phyloP scores from a whole-genome alignment of 2,113 vertebrate genomes.

The Xiphophorus maculatus region DNA sequence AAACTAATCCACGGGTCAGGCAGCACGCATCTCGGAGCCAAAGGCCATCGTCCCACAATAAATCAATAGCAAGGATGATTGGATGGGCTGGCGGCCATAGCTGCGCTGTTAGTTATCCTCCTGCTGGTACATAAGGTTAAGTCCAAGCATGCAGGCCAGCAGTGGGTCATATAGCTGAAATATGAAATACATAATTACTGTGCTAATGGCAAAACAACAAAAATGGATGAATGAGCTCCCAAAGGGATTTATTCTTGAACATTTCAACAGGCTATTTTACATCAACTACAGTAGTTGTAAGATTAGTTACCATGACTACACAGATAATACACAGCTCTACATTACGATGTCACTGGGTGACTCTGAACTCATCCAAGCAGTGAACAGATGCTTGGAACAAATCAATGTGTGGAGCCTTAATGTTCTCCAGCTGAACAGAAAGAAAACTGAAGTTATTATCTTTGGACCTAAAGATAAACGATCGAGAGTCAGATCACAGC shows the following conservation, averaged over 20 bases:
- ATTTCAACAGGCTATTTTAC: neutral
- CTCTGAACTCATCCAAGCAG: too few relatives aligned
- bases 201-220: slow-evolving; percentile 6
- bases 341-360: too few relatives aligned
- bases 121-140: slow-evolving; percentile 40
- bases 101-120: slow-evolving; percentile 61
- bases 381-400: too few relatives aligned
- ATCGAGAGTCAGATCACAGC: too few relatives aligned
- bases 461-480: too few relatives aligned
- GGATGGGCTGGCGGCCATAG: slow-evolving; percentile 56
- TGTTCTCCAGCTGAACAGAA: too few relatives aligned
- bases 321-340: too few relatives aligned
- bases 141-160: slow-evolving; percentile 52
- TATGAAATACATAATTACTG: slow-evolving; percentile 3
- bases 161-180: slow-evolving; percentile 30
- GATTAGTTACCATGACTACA: too few relatives aligned
- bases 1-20: slow-evolving; percentile 58
- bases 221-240: slow-evolving; percentile 1
- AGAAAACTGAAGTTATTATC: too few relatives aligned
- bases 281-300: too few relatives aligned
- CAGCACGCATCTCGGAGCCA: slow-evolving; percentile 39
- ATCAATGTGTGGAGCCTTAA: too few relatives aligned
- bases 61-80: slow-evolving; percentile 66
- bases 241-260: neutral
- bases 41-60: slow-evolving; percentile 68